Conservation (phyloP, 2,888 invertebrate species). For the Sinodicranocentrus sp. region DNA sequence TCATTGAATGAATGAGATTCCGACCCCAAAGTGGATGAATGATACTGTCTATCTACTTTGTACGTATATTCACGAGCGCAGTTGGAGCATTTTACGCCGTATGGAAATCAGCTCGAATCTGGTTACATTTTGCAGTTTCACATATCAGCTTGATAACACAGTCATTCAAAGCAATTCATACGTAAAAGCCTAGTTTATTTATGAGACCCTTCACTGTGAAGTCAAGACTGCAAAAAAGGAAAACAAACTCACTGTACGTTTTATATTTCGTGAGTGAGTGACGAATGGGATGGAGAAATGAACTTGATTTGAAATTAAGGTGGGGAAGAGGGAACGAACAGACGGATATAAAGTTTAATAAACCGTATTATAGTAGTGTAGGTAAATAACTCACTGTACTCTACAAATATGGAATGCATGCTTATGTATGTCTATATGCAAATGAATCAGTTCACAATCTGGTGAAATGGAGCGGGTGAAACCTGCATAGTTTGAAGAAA, state of each 20-base stretch:
- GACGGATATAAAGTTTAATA: background rate
- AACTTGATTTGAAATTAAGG: slow-evolving; percentile 9
- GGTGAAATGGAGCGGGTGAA: background rate
- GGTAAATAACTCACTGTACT: background rate
- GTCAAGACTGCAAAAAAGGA: background rate
- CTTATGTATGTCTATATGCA: slow-evolving; percentile 2
- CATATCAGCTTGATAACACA: background rate
- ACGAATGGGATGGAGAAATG: background rate
- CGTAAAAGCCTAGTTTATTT: slow-evolving; percentile 33
- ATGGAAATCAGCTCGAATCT: slow-evolving; percentile 40
- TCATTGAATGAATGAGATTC: slow-evolving; percentile 69
- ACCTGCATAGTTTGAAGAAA: background rate
- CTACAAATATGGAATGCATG: too few species aligned
- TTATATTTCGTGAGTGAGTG: background rate
- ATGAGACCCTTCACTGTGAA: background rate
- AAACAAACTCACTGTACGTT: background rate
- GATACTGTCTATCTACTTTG: background rate
- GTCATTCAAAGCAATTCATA: slow-evolving; percentile 40
- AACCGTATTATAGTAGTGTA: background rate
- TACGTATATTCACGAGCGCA: slow-evolving; percentile 10
- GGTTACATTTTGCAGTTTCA: background rate
- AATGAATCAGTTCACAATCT: background rate
- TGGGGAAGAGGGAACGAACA: background rate
- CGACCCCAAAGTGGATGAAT: background rate
- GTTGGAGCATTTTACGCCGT: background rate